phyloP scores from a whole-genome alignment of 2,797 vertebrate species.

The Labeo calbasu region DNA sequence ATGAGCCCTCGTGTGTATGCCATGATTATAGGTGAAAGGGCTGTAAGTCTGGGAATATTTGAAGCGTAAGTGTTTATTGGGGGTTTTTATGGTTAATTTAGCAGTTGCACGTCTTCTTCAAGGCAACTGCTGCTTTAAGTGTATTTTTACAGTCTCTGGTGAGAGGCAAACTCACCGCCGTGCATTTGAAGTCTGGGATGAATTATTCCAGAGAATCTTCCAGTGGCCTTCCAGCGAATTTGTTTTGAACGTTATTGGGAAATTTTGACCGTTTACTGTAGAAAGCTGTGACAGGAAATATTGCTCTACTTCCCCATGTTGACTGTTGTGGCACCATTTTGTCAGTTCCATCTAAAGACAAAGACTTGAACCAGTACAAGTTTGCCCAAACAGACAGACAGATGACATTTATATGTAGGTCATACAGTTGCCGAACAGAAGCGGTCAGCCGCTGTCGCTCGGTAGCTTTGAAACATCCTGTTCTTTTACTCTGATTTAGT shows the following conservation, averaged over 20 bases:
- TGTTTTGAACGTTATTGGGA: constrained; percentile 16
- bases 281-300: constrained; percentile 47
- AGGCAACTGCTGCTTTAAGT: neutral
- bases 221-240: neutral
- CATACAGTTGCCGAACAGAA: neutral
- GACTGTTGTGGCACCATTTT: constrained; percentile 26
- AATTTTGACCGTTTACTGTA: constrained; percentile 30
- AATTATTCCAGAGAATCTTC: neutral
- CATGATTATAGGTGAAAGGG: neutral
- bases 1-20: neutral
- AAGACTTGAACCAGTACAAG: neutral
- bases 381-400: neutral
- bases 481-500: neutral
- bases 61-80: neutral
- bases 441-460: neutral
- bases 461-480: neutral
- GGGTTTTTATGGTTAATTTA: neutral
- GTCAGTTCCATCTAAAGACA: neutral
- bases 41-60: neutral
- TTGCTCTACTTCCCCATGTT: constrained; percentile 57
- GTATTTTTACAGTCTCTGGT: neutral
- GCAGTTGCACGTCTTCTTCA: neutral
- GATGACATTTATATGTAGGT: constrained; percentile 27
- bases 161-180: neutral
- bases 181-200: constrained; percentile 2